A percentile compares a stretch with the other conserved stretches of the same genome.
phyloP scores from a whole-genome alignment of 2,888 invertebrate genomes.

The Nudaria mundana region DNA sequence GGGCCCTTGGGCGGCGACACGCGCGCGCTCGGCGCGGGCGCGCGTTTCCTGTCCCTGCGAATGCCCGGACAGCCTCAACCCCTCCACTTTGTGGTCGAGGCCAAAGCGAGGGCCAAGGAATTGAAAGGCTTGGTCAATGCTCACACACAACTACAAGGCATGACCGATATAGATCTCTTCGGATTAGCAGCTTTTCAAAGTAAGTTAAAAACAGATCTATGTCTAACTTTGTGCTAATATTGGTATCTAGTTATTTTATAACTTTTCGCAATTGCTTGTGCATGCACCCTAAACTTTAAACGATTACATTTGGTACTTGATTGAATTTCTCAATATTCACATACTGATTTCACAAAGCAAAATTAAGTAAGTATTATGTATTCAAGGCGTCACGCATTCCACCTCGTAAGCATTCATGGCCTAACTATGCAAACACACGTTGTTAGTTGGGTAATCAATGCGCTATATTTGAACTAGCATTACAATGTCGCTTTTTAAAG shows the following conservation, averaged over 20 bases:
- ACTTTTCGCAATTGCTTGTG: background rate
- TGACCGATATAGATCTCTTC: conserved; percentile 92
- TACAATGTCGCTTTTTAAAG: conserved; percentile 33
- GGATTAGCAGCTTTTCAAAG: conserved; percentile 92
- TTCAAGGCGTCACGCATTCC: conserved; percentile 48
- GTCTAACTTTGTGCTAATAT: too few relatives aligned
- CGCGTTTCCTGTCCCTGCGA: conserved; percentile 84
- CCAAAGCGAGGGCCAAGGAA: conserved; percentile 92
- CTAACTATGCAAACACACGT: conserved; percentile 45
- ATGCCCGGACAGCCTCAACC: conserved; percentile 80
- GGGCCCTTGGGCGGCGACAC: conserved; percentile 90
- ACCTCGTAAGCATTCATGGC: conserved; percentile 40
- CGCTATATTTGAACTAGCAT: conserved; percentile 42
- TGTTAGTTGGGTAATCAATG: conserved; percentile 49
- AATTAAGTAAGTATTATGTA: conserved; percentile 36
- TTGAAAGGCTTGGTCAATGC: conserved; percentile 90
- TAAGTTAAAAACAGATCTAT: too few relatives aligned
- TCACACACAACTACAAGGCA: conserved; percentile 90
- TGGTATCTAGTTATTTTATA: too few relatives aligned
- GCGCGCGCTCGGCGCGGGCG: conserved; percentile 83
- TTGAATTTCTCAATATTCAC: conserved; percentile 33
- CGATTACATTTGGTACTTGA: conserved; percentile 19
- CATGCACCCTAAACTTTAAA: background rate
- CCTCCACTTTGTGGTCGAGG: conserved; percentile 83
- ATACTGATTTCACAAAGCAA: conserved; percentile 44